Percentiles rank a stretch among this genome's conserved stretches.
phyloP scores from a whole-genome alignment of 1,140 invertebrate genomes.

The Heliconius congener region DNA sequence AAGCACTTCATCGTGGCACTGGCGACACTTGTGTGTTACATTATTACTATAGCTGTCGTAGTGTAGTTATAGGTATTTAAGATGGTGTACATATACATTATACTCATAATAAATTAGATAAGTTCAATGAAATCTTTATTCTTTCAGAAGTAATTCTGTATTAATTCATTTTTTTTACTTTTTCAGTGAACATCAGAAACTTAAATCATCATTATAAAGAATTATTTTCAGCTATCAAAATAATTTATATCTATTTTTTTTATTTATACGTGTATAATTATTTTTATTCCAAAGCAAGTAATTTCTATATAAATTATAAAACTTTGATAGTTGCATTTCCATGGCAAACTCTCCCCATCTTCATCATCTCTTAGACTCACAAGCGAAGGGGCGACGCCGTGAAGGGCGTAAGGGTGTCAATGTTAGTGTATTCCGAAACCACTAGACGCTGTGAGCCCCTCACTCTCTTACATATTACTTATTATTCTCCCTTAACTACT shows the following conservation, averaged over 20 bases:
- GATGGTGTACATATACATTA: too few species aligned
- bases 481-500: slow-evolving; percentile 10
- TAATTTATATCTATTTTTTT: too few species aligned
- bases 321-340: background rate
- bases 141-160: background rate
- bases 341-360: background rate
- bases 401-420: background rate
- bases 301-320: background rate
- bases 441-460: background rate
- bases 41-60: too few species aligned
- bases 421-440: slow-evolving; percentile 11
- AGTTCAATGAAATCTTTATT: too few species aligned
- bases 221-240: background rate
- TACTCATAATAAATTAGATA: too few species aligned
- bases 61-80: too few species aligned
- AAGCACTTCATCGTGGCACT: background rate
- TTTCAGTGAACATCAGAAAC: background rate
- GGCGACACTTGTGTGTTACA: too few species aligned
- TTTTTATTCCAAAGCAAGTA: background rate
- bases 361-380: background rate
- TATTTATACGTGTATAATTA: background rate
- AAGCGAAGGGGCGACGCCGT: background rate
- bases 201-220: background rate
- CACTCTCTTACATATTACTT: slow-evolving; percentile 1
- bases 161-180: background rate